These are phyloP conservation scores for Adelphocoris suturalis DNA, from an alignment of 2,888 invertebrate species.

Conservation along the genomic window DNA sequence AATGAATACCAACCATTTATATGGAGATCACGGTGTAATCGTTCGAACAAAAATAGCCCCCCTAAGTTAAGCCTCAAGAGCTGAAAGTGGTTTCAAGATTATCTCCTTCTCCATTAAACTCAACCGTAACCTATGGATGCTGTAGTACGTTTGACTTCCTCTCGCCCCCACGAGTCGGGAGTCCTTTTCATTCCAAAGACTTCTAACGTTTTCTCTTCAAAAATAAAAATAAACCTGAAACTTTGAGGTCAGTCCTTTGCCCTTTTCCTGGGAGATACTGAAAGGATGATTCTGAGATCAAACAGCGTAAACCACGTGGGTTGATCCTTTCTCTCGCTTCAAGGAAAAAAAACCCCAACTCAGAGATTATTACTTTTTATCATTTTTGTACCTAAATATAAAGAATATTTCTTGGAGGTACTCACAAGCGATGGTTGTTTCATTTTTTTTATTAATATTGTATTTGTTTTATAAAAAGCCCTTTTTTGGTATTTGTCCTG, in stretches of 20 bases:
- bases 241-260: conserved; percentile 36
- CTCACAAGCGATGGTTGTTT: too few relatives aligned
- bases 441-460: too few relatives aligned
- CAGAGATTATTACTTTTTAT: too few relatives aligned
- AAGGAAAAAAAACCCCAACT: background rate
- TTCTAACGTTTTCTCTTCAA: background rate
- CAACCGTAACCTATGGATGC: conserved; percentile 1
- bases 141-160: background rate
- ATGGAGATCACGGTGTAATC: conserved; percentile 32
- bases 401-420: too few relatives aligned
- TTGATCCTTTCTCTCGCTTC: background rate
- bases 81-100: conserved; percentile 36
- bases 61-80: background rate
- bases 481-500: too few relatives aligned
- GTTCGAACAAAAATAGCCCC: conserved; percentile 1
- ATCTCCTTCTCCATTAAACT: conserved; percentile 13
- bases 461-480: too few relatives aligned
- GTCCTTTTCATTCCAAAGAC: background rate
- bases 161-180: background rate
- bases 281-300: conserved; percentile 6
- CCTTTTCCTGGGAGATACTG: background rate
- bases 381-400: too few relatives aligned
- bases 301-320: background rate
- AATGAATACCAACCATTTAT: conserved; percentile 17
- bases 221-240: background rate